phyloP scores from a whole-genome alignment of 2,888 invertebrate species.

The Agrypnus murinus region DNA sequence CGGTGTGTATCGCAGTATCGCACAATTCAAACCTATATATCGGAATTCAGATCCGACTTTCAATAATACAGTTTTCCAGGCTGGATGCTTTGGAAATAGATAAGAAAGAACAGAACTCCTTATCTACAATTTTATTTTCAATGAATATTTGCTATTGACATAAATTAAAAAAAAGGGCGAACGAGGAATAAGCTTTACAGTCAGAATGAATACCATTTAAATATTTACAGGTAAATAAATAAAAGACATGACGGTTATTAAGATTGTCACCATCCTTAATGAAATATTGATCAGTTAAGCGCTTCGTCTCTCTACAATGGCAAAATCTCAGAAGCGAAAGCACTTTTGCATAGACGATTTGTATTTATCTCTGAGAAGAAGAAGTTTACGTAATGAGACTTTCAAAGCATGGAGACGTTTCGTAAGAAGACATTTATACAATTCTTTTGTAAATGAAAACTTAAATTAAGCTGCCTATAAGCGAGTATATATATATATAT shows the following conservation, averaged over 20 bases:
- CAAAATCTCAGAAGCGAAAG: conserved; percentile 7
- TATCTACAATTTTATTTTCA: no score
- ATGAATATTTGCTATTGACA: neutral
- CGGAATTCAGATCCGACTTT: neutral
- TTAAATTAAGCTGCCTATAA: neutral
- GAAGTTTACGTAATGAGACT: conserved; percentile 16
- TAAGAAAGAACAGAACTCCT: no score
- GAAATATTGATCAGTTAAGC: conserved; percentile 10
- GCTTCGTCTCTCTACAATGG: neutral
- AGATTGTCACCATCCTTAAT: neutral
- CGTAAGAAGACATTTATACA: conserved; percentile 5
- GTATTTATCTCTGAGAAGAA: conserved; percentile 7
- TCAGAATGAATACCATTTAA: neutral
- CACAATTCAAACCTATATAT: neutral
- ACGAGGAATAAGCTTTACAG: neutral
- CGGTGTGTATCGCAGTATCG: neutral
- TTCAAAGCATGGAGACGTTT: conserved; percentile 3
- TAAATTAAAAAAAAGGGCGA: neutral
- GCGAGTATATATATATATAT: neutral
- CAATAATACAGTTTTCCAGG: no score
- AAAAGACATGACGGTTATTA: neutral
- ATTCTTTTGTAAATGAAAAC: conserved; percentile 13
- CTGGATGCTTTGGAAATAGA: no score
- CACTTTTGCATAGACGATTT: conserved; percentile 6
- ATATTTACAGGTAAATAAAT: no score